Percentiles rank a stretch among this genome's conserved stretches.
Conservation (phyloP, 2,113 vertebrate species). For the Scortum barcoo region DNA sequence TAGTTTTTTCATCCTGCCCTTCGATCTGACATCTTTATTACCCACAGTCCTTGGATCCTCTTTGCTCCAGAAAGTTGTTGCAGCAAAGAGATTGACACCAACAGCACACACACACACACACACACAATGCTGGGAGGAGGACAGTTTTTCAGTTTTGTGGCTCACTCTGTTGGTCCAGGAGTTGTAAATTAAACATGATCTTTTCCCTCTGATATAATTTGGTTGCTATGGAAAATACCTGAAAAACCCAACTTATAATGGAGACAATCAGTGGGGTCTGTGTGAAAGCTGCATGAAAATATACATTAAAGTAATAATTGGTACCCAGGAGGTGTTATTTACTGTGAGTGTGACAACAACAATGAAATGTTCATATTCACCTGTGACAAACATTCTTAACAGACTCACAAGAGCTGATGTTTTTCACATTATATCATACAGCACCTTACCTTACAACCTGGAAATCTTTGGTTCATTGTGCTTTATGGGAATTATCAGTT, state of each 20-base stretch:
- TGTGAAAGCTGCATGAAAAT: slow-evolving; percentile 16
- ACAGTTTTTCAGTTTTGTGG: slow-evolving; percentile 9
- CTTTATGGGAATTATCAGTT: not conserved
- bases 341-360: not conserved
- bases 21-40: not conserved
- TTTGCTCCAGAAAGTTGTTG: not conserved
- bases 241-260: slow-evolving; percentile 42
- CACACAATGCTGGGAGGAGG: not conserved
- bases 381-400: not conserved
- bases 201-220: slow-evolving; percentile 22
- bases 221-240: slow-evolving; percentile 58
- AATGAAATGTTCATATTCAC: too few relatives aligned
- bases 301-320: slow-evolving; percentile 8
- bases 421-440: not conserved
- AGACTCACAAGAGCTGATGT: not conserved
- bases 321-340: not conserved
- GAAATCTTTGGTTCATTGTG: not conserved
- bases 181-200: slow-evolving; percentile 21
- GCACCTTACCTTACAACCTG: not conserved
- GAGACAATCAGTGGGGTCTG: slow-evolving; percentile 40
- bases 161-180: not conserved
- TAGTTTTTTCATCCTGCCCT: not conserved
- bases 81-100: not conserved
- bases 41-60: not conserved
- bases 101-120: not conserved